Evolutionary conservation across 2,113 vertebrate genomes (phyloP).

Genomic region (Aleadryas rufinucha): DNA sequence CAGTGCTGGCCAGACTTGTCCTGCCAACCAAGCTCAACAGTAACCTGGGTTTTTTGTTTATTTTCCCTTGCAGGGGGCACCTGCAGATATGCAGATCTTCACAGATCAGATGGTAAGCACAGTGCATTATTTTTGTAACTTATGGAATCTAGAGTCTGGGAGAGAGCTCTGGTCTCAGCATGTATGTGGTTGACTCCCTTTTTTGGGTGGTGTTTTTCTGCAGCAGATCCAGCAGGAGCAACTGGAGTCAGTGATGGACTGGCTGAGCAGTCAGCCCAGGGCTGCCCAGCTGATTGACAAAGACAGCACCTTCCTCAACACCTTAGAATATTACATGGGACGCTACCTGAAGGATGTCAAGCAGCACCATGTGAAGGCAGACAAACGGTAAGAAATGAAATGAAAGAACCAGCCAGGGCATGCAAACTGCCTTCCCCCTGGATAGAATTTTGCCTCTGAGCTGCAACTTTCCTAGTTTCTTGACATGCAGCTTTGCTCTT

Average conservation of each 20-base stretch:
- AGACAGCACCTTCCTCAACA: conserved; percentile 91
- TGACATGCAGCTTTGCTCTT: neutral
- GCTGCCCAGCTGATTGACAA: conserved; percentile 95
- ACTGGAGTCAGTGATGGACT: conserved; percentile 90
- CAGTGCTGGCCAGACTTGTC: neutral
- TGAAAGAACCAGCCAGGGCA: neutral
- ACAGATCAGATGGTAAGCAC: conserved; percentile 93
- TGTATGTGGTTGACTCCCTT: neutral
- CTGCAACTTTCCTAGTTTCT: neutral
- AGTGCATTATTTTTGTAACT: neutral
- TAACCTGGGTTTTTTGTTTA: neutral
- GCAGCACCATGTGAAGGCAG: conserved; percentile 90
- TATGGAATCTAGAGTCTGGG: neutral
- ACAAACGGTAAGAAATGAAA: conserved; percentile 83
- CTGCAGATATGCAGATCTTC: conserved; percentile 91
- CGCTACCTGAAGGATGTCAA: conserved; percentile 96
- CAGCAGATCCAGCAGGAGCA: conserved; percentile 95
- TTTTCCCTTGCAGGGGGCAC: conserved; percentile 78
- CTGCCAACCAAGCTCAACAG: neutral
- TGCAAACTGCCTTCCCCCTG: neutral
- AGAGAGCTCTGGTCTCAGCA: neutral
- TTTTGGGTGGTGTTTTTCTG: neutral
- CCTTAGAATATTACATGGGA: conserved; percentile 87
- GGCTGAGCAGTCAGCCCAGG: conserved; percentile 91
- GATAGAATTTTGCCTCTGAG: neutral